Evolutionary conservation across 2,797 vertebrate species (phyloP).

Genomic region (Halcyon badia): DNA sequence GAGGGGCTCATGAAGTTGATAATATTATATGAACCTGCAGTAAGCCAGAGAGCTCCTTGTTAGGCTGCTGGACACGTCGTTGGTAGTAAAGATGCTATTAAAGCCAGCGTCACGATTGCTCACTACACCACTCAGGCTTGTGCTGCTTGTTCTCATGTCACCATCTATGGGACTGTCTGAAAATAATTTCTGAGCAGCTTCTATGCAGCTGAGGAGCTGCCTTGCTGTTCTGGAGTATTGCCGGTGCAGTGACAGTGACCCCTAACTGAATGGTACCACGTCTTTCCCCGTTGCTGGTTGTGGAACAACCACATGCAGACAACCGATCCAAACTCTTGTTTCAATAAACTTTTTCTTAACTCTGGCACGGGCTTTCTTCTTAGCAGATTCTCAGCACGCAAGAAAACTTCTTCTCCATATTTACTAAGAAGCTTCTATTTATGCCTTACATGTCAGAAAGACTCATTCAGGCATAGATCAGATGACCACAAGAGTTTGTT

Average conservation of each 20-base stretch:
- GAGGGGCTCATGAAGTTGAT: background rate
- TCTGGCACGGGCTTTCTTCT: background rate
- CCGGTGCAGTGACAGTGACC: background rate
- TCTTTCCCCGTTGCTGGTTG: background rate
- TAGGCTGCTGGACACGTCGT: background rate
- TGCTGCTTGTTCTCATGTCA: constrained; percentile 10
- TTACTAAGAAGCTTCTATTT: constrained; percentile 44
- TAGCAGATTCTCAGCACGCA: background rate
- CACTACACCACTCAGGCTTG: background rate
- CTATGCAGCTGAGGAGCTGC: background rate
- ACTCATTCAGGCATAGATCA: constrained; percentile 15
- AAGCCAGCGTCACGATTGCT: background rate
- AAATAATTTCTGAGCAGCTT: constrained; percentile 19
- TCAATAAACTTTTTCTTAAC: background rate
- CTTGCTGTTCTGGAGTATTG: background rate
- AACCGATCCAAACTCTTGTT: background rate
- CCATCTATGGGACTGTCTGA: background rate
- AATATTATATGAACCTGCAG: background rate
- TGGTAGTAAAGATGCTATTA: background rate
- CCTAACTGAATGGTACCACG: accelerated
- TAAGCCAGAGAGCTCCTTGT: background rate
- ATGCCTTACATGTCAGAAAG: constrained; percentile 9
- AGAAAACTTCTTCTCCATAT: background rate
- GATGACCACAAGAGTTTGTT: constrained; percentile 57
- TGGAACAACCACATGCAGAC: background rate